phyloP scores from a whole-genome alignment of 2,113 vertebrate species.

The Triplophysa rosa region DNA sequence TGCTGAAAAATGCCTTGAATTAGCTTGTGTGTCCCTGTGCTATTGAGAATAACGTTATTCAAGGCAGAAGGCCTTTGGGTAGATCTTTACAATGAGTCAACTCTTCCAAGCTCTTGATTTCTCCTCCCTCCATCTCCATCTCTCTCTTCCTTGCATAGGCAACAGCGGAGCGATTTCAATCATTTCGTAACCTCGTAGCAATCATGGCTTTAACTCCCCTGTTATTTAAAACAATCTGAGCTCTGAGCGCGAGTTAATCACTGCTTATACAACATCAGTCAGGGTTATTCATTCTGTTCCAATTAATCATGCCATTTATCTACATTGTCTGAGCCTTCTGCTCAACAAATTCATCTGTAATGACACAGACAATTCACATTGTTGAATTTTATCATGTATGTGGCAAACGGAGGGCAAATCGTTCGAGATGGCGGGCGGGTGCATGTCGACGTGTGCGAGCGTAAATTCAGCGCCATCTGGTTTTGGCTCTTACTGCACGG shows the following conservation, averaged over 20 bases:
- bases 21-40: slow-evolving; percentile 40
- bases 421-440: slow-evolving; percentile 29
- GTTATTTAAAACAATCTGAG: slow-evolving; percentile 60
- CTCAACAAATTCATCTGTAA: slow-evolving; percentile 52
- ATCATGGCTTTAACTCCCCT: slow-evolving; percentile 59
- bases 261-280: slow-evolving; percentile 60
- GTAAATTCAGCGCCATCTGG: slow-evolving; percentile 50
- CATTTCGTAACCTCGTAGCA: slow-evolving; percentile 56
- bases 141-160: slow-evolving; percentile 37
- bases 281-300: slow-evolving; percentile 62
- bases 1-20: slow-evolving; percentile 42
- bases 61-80: slow-evolving; percentile 48
- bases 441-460: not conserved
- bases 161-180: slow-evolving; percentile 51
- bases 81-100: slow-evolving; percentile 49
- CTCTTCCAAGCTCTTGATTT: slow-evolving; percentile 27
- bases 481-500: slow-evolving; percentile 46
- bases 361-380: slow-evolving; percentile 50
- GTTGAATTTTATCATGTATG: slow-evolving; percentile 56
- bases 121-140: slow-evolving; percentile 6
- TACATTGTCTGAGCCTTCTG: slow-evolving; percentile 53
- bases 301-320: slow-evolving; percentile 60
- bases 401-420: slow-evolving; percentile 51
- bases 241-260: slow-evolving; percentile 57
- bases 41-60: slow-evolving; percentile 45